Base-by-base conservation (phyloP, 2,888 invertebrate species). In the Gortyna flavago region DNA sequence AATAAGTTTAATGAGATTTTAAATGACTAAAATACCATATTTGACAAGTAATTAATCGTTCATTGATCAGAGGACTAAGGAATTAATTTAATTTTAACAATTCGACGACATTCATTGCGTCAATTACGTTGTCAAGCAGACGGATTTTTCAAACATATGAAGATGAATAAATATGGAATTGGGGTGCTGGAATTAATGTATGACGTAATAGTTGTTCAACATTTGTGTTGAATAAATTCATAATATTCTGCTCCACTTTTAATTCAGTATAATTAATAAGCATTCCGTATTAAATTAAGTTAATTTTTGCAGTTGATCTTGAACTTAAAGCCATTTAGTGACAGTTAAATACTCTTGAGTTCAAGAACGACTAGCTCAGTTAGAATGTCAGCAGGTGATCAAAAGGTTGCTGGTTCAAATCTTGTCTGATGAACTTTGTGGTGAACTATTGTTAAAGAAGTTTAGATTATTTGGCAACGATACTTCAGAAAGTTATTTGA, bases 301-400 rank as follows among this genome's bases (percentile, higher is more conserved):
- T 59, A 35, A 35, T 5, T 61, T 76, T n/a, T n/a, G 64, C 51
- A 16, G 79, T 66, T 84, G 84, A 54, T 80, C 74, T 84, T 84
- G 84, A 82, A 82, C 80, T 75, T 35, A 65, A 62, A 84, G 9
- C 25, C 11, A 48, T 61, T 62, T 16, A 70, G 71, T 25, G 65
- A 84, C 80, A 80, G 75, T 75, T 16, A 80, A 69, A 61, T 72
- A 69, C 21, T 62, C 41, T 54, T 75, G 54, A 84, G 82, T 75
- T 83, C 85, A 83, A 84, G 82, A 41, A 68, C 80, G 35, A 38
- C 32, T 16, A 68, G 67, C 29, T 68, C 1, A 38, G 79, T 69
- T 59, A 84, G 75, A 83, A 83, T 83, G 82, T 66, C 68, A 75
- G 64, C 85, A 72, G 65, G 85, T 72, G 70, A 72, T 16, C 51